Evolutionary conservation across 2,113 vertebrate genomes (phyloP).

Genomic region (Tilapia sparmanii): DNA sequence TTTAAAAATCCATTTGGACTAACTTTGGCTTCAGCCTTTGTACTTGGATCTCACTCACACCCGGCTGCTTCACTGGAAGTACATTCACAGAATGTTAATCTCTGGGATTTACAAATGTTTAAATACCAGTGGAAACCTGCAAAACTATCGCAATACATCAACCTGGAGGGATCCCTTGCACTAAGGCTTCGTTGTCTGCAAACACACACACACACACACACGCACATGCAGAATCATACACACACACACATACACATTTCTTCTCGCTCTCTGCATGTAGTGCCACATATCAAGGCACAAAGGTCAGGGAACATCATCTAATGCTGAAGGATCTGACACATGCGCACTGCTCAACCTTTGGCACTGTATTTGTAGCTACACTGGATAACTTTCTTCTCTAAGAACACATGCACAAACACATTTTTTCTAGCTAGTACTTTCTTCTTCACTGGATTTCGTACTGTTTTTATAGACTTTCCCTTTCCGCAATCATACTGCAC

Average conservation of each 20-base stretch:
- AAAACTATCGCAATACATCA: slow-evolving; percentile 49
- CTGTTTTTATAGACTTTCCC: slow-evolving; percentile 25
- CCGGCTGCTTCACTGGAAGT: slow-evolving; percentile 11
- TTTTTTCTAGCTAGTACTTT: slow-evolving; percentile 25
- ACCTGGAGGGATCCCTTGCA: slow-evolving; percentile 28
- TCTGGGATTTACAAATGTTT: slow-evolving; percentile 61
- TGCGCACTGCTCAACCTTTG: slow-evolving; percentile 17
- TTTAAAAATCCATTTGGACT: neutral
- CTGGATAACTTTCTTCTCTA: slow-evolving; percentile 23
- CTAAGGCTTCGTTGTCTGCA: slow-evolving; percentile 11
- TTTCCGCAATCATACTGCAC: neutral
- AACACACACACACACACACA: slow-evolving; percentile 25
- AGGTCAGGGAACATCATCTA: slow-evolving; percentile 62
- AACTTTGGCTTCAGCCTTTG: slow-evolving; percentile 1
- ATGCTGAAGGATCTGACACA: slow-evolving; percentile 5
- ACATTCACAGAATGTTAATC: slow-evolving; percentile 36
- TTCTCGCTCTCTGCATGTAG: slow-evolving; percentile 69
- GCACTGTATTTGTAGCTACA: slow-evolving; percentile 46
- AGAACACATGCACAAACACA: slow-evolving; percentile 9
- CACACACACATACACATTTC: neutral
- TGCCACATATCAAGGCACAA: slow-evolving; percentile 45
- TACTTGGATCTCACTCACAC: neutral
- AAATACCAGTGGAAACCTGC: slow-evolving; percentile 24
- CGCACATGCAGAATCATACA: neutral
- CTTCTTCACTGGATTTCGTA: slow-evolving; percentile 32